phyloP scores from a whole-genome alignment of 2,797 vertebrate species.

The Masticophis lateralis region DNA sequence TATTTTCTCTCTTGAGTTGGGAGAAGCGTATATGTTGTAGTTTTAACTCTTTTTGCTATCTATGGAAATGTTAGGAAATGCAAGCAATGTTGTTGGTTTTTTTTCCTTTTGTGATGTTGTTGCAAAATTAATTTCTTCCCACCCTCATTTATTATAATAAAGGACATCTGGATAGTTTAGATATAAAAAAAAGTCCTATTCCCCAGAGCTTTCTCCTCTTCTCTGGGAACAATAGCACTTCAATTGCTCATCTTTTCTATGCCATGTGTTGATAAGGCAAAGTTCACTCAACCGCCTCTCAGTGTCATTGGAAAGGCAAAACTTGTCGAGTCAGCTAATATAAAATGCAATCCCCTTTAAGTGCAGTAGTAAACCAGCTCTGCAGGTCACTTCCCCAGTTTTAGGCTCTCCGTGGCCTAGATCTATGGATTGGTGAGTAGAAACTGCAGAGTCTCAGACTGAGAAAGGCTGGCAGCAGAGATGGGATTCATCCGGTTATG shows the following conservation, averaged over 20 bases:
- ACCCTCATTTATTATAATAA: neutral
- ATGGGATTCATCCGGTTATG: too few relatives aligned
- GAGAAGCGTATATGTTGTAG: neutral
- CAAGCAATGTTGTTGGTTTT: neutral
- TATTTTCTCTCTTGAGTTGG: neutral
- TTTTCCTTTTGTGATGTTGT: neutral
- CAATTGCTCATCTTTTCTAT: neutral
- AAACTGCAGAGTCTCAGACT: neutral
- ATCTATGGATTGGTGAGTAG: neutral
- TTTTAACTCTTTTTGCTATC: neutral
- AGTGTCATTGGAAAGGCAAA: neutral
- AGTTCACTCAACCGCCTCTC: constrained; percentile 25
- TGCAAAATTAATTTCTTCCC: neutral
- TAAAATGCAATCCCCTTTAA: neutral
- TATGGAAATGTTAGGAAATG: neutral
- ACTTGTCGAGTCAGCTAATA: neutral
- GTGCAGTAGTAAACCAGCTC: neutral
- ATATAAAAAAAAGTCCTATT: neutral
- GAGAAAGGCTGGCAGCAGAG: neutral
- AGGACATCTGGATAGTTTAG: neutral
- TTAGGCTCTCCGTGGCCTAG: neutral
- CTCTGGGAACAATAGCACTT: neutral
- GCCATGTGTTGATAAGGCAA: neutral
- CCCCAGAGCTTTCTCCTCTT: neutral
- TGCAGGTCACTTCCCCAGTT: neutral